Base-by-base conservation (phyloP, 2,797 vertebrate species). In the Acanthopagrus latus region DNA sequence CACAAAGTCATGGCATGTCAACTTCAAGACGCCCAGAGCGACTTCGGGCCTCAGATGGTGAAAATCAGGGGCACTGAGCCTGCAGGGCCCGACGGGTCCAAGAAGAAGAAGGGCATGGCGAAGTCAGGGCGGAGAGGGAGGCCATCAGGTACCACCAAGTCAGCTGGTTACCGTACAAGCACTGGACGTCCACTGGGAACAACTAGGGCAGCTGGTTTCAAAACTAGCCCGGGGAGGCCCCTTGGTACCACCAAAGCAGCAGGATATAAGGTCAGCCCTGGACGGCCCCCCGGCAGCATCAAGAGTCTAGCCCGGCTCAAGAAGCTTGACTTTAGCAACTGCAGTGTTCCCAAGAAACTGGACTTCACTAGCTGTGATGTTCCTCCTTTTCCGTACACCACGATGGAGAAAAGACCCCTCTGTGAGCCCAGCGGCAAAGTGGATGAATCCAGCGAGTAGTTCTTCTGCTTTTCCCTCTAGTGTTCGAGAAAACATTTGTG, bases 191-290 rank as follows among this genome's bases (percentile, higher is more conserved):
- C 98, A 68, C 95, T 97, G 69, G 98, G 98, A 75, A 99, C 98
- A 82, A 99, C 98, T 79, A 97, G 97, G 94, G 98, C 98, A 3
- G 98, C 98, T 63, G 98, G 98, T 84, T 99, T 99, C 96, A 99
- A 99, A 94, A 99, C 98, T 90, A 99, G 98, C 93, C 98, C 98
- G 17, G 98, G 98, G 82, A 96, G 98, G 95, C 98, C 98, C 74
- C 93, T 99, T 66, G 98, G 98, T 77, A 99, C 98, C 79, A 99
- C 98, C 93, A 99, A 97, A 96, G 98, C 98, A 59, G 98, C 98
- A 0, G 98, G 98, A 83, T 99, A 99, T 89, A 99, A 99, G 95
- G 98, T 99, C 89, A 99, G 98, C 94, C 98, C 98, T 33, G 98
- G 98, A 66, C 95, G 98, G 88, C 98, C 98, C 77, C 98, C 98